Evolutionary conservation across 2,797 vertebrate genomes (phyloP), one percentile per base, ranked within the genome.

Genomic region (Gadopsis bispinosus): DNA sequence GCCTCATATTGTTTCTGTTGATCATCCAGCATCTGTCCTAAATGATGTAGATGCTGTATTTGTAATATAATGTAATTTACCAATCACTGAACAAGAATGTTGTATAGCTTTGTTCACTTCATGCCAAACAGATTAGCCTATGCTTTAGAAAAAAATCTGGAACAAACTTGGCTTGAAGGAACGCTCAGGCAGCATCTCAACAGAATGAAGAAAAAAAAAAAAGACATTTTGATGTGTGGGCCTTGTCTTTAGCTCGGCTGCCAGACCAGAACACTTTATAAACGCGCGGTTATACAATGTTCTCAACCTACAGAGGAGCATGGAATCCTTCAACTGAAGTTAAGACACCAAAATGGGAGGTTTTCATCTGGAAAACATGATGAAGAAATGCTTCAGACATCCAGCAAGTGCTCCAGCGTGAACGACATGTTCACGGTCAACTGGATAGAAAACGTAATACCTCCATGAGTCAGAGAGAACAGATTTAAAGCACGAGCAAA

Each of bases 331-430:
- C 39, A 64, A 8, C 19, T 43, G 5, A 11, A 19, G 29, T 11
- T 5, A 48, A 65, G 7, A 12, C 62, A 51, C 7, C 16, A 41
- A 33, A 60, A 65, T 3, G n/a, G 20, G 12, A 19, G 22, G 41
- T 61, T 64, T 73, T 51, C 5, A 48, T 43, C 22, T 37, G 47
- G 53, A 62, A 63, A 48, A 59, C n/a, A 75, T 29, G 20, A 43
- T 7, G 20, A 48, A 48, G 8, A 51, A 53, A 69, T 63, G 26
- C 54, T 61, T 3, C 19, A 33, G 17, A 59, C 45, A n/a, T 59
- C 12, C 17, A 60, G 43, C n/a, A 53, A 33, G 64, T 19, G 47
- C 26, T 61, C 26, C 17, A 10, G 20, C n/a, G 17, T 33, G 33
- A 19, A 20, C 2, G 33, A 50, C 26, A 33, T 19, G 22, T 19